Conservation (phyloP, 1,140 invertebrate species). For the Microvelia longipes region DNA sequence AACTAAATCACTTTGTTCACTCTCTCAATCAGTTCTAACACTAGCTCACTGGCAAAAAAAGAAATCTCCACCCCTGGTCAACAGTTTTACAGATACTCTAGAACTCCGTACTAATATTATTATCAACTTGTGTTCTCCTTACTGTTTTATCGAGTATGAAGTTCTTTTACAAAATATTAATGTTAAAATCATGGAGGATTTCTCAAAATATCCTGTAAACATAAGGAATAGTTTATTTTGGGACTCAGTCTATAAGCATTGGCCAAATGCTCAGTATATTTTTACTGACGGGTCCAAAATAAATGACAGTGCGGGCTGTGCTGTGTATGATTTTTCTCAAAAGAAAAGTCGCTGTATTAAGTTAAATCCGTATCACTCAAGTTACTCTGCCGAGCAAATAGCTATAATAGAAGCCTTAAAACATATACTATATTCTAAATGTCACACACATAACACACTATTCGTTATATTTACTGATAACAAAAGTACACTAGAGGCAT, state of each 20-base stretch:
- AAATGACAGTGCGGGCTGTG: slow-evolving; percentile 1
- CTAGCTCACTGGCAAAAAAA: neutral
- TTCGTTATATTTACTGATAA: no score
- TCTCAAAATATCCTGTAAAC: neutral
- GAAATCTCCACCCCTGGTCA: neutral
- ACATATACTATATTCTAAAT: neutral
- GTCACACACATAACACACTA: no score
- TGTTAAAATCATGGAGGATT: neutral
- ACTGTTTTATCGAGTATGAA: neutral
- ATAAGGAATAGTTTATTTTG: neutral
- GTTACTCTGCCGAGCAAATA: neutral
- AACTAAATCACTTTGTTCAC: neutral
- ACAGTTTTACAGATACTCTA: neutral
- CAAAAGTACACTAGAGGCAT: no score
- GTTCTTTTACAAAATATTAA: neutral
- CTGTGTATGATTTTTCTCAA: neutral
- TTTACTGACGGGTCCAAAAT: slow-evolving; percentile 5
- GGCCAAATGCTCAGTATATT: neutral
- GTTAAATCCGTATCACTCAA: neutral
- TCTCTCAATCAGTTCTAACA: neutral
- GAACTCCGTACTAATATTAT: neutral
- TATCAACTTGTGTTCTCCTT: neutral
- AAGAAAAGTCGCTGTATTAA: neutral
- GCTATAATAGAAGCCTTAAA: slow-evolving; percentile 1
- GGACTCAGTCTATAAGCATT: neutral